Evolutionary conservation across 2,888 invertebrate genomes (phyloP).

Genomic region (Eupsilia transversa): DNA sequence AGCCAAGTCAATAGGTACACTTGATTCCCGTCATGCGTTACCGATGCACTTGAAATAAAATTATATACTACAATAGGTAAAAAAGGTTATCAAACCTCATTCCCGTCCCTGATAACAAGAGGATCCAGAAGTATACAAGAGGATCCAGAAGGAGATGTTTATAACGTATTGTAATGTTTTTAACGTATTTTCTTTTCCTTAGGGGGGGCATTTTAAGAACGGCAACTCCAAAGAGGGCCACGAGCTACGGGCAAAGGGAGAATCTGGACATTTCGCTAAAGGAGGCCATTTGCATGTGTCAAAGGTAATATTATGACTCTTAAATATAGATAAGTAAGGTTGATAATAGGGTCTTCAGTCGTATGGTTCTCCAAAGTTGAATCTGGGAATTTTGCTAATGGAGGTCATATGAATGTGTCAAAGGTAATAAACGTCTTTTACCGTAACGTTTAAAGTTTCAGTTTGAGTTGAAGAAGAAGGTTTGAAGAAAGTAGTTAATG

Average conservation of each 20-base stretch:
- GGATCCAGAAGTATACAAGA: no score
- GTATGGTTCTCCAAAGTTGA: constrained; percentile 82
- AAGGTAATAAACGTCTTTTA: no score
- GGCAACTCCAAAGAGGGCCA: constrained; percentile 88
- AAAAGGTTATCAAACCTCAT: no score
- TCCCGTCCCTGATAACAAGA: no score
- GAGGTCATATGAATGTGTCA: constrained; percentile 87
- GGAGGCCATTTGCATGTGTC: constrained; percentile 89
- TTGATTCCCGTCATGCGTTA: no score
- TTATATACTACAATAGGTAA: no score
- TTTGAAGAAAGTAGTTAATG: no score
- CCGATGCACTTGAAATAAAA: no score
- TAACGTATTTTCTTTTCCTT: constrained; percentile 35
- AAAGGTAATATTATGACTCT: constrained; percentile 79
- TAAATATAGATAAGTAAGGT: neutral
- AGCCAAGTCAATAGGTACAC: no score
- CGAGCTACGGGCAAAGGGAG: constrained; percentile 89
- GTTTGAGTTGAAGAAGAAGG: no score
- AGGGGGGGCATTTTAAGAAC: constrained; percentile 91
- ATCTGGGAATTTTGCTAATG: constrained; percentile 89
- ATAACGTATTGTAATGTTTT: neutral
- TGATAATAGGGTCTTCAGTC: neutral
- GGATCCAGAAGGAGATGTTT: neutral
- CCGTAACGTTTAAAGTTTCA: no score
- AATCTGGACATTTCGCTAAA: constrained; percentile 89